Evolutionary conservation across 2,113 vertebrate species (phyloP).

Genomic region (Cnemophilus loriae): DNA sequence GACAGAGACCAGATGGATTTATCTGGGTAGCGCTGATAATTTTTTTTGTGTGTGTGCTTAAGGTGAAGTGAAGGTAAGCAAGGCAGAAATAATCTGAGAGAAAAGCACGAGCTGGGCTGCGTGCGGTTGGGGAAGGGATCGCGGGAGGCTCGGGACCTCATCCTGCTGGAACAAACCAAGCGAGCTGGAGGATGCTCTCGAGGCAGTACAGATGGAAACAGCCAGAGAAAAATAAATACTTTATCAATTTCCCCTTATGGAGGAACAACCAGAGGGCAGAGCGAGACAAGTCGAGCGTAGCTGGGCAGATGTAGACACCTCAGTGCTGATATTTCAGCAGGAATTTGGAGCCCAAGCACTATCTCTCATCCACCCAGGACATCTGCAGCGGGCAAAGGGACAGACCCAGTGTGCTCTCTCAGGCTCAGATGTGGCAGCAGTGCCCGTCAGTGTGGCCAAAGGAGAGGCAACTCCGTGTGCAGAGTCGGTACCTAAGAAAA

Average conservation of each 20-base stretch:
- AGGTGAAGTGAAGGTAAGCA: slow-evolving; percentile 24
- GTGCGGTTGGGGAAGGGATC: neutral
- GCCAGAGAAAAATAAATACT: slow-evolving; percentile 1
- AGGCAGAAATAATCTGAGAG: neutral
- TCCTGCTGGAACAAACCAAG: neutral
- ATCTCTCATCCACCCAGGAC: neutral
- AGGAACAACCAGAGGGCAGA: neutral
- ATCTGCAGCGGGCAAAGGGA: neutral
- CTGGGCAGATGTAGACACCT: neutral
- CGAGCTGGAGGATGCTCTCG: neutral
- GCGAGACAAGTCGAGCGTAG: neutral
- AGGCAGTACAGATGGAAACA: neutral
- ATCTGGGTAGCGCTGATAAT: neutral
- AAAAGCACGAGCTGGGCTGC: neutral
- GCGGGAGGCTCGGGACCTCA: neutral
- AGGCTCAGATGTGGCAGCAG: neutral
- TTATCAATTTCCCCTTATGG: neutral
- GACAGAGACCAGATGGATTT: slow-evolving; percentile 68
- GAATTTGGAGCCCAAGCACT: neutral
- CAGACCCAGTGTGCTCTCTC: neutral
- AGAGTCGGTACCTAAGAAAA: neutral
- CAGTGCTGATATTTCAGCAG: neutral
- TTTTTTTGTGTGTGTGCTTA: neutral
- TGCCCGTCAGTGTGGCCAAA: neutral
- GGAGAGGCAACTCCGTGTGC: neutral